Conservation (phyloP, 2,797 vertebrate genomes). For the Gila robusta region DNA sequence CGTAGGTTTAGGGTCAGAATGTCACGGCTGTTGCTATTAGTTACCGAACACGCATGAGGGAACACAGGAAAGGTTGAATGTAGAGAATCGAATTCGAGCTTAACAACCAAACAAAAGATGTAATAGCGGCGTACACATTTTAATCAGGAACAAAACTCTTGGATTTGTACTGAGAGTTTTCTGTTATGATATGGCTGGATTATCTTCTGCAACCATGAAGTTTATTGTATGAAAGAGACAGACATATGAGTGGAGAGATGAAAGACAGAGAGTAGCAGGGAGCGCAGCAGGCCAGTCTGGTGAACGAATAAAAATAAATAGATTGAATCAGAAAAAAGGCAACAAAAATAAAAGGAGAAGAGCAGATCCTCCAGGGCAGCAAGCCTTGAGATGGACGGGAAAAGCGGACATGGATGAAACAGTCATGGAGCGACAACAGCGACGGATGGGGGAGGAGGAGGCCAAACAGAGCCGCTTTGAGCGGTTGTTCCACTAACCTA, state of each 20-base stretch:
- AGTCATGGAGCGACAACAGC: not conserved
- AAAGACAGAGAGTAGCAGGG: constrained; percentile 24
- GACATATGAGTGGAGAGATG: constrained; percentile 31
- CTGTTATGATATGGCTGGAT: constrained; percentile 29
- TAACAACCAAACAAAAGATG: not conserved
- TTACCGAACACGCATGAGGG: constrained; percentile 70
- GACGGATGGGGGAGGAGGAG: constrained; percentile 15
- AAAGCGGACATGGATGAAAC: constrained; percentile 40
- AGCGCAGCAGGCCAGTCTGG: constrained; percentile 7
- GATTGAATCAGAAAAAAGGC: constrained; percentile 32
- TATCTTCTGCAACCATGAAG: not conserved
- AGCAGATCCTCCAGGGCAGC: not conserved
- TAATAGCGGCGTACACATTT: not conserved
- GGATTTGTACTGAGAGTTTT: not conserved
- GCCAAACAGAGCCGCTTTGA: constrained; percentile 40
- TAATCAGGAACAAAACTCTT: not conserved
- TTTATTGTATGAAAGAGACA: constrained; percentile 7
- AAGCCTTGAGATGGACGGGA: constrained; percentile 22
- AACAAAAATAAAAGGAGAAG: constrained; percentile 16
- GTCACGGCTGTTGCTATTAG: constrained; percentile 79
- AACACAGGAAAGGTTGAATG: constrained; percentile 57
- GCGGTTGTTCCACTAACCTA: constrained; percentile 81
- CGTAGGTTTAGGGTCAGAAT: constrained; percentile 78
- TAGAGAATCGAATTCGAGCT: constrained; percentile 17
- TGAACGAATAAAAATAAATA: constrained; percentile 18